A percentile compares a stretch with the other conserved stretches of the same genome.
These are phyloP conservation scores for Drosophila sechellia DNA, from an alignment of 1,140 invertebrate species.

Conservation along the genomic window DNA sequence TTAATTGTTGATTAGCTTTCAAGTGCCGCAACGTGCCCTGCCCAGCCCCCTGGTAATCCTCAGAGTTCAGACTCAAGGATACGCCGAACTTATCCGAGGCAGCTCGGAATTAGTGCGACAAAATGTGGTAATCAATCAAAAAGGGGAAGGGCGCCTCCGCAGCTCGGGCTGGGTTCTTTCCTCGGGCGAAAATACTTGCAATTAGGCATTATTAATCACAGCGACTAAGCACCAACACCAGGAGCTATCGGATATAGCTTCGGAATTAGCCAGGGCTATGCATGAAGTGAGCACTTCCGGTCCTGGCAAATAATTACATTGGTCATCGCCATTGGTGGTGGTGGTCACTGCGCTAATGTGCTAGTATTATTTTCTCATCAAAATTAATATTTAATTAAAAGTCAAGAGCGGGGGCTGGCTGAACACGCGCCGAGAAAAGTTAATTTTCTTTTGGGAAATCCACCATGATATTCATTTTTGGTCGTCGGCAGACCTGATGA, in stretches of 20 bases:
- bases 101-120: constrained; percentile 66
- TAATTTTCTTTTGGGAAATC: constrained; percentile 12
- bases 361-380: constrained; percentile 69
- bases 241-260: constrained; percentile 21
- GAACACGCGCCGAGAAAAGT: constrained; percentile 25
- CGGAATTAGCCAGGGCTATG: constrained; percentile 15
- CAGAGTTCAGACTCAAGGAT: constrained; percentile 58
- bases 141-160: constrained; percentile 10
- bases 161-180: constrained; percentile 24
- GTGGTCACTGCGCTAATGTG: constrained; percentile 55
- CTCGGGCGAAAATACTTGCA: constrained; percentile 69
- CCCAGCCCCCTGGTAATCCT: constrained; percentile 49
- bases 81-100: constrained; percentile 62
- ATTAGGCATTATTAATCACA: constrained; percentile 83
- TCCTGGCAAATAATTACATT: constrained; percentile 75
- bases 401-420: constrained; percentile 35
- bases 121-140: constrained; percentile 82
- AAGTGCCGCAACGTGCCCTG: constrained; percentile 45
- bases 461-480: constrained; percentile 20
- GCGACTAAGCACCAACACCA: constrained; percentile 61
- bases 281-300: constrained; percentile 65
- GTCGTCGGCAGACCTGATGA: neutral
- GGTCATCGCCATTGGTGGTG: constrained; percentile 61
- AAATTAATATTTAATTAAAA: constrained; percentile 82
- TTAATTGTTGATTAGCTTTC: constrained; percentile 81